Conservation (phyloP, 2,888 invertebrate genomes). For the Epistrophella euchroma region DNA sequence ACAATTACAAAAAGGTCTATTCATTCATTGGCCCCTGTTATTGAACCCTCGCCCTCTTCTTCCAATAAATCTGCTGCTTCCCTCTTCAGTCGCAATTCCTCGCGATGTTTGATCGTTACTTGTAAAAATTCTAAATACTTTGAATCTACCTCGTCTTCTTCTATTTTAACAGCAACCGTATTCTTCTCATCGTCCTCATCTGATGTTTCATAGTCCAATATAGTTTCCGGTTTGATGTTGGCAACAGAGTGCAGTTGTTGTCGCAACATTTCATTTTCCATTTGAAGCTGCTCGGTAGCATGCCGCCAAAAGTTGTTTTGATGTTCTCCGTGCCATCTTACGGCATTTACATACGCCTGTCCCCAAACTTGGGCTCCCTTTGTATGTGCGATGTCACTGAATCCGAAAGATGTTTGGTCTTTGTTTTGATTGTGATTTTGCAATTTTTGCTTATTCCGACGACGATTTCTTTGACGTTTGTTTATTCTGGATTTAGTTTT, state of each 20-base stretch:
- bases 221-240: neutral
- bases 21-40: neutral
- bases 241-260: slow-evolving; percentile 34
- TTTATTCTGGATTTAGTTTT: slow-evolving; percentile 43
- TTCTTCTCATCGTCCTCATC: slow-evolving; percentile 30
- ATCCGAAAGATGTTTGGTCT: neutral
- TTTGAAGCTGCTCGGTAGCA: slow-evolving; percentile 45
- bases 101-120: slow-evolving; percentile 61
- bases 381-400: neutral
- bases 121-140: slow-evolving; percentile 67
- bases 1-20: neutral
- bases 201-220: slow-evolving; percentile 47
- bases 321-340: slow-evolving; percentile 68
- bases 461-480: slow-evolving; percentile 54
- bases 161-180: neutral
- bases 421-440: slow-evolving; percentile 39
- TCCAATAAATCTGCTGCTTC: slow-evolving; percentile 10
- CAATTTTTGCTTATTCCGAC: slow-evolving; percentile 40
- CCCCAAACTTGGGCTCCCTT: slow-evolving; percentile 55
- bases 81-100: slow-evolving; percentile 49
- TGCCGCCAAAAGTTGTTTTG: slow-evolving; percentile 69
- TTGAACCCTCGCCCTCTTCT: neutral
- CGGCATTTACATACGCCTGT: slow-evolving; percentile 59
- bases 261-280: slow-evolving; percentile 49
- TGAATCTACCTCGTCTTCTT: slow-evolving; percentile 45